A percentile compares a stretch with the other conserved stretches of the same genome.
Evolutionary conservation across 2,888 invertebrate species (phyloP).

Genomic region (Mayetiola destructor): DNA sequence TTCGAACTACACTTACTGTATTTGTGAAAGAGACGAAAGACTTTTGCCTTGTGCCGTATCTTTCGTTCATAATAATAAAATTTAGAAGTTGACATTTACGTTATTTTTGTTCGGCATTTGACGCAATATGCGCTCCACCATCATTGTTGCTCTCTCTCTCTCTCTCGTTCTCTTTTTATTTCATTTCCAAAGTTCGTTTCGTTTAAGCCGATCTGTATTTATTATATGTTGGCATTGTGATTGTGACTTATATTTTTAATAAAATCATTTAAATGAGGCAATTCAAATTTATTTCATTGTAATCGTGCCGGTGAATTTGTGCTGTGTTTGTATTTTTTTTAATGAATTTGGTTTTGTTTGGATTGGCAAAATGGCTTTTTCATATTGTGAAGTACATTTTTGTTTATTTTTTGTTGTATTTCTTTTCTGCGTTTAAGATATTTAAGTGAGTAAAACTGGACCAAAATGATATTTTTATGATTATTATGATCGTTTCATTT

Average conservation of each 20-base stretch:
- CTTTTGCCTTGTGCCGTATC: too few species aligned
- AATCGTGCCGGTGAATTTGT: slow-evolving; percentile 11
- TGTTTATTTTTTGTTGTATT: slow-evolving; percentile 8
- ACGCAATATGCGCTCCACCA: not conserved
- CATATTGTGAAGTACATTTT: slow-evolving; percentile 9
- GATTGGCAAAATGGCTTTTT: not conserved
- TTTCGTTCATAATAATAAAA: too few species aligned
- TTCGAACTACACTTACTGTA: too few species aligned
- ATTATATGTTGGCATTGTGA: too few species aligned
- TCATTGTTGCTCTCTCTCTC: not conserved
- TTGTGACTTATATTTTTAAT: not conserved
- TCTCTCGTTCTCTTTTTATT: not conserved
- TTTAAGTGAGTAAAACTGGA: too few species aligned
- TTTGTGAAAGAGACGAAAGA: too few species aligned
- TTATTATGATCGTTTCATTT: slow-evolving; percentile 5
- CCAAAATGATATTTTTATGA: slow-evolving; percentile 3
- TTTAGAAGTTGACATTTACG: slow-evolving; percentile 1
- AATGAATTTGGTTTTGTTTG: not conserved
- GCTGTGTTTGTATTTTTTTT: slow-evolving; percentile 3
- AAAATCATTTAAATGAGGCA: slow-evolving; percentile 13
- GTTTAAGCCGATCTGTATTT: too few species aligned
- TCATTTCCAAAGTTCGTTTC: too few species aligned
- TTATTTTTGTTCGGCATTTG: too few species aligned
- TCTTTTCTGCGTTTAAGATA: too few species aligned
- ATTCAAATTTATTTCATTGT: slow-evolving; percentile 15